These are phyloP conservation scores for Zapornia atra DNA, from an alignment of 2,113 vertebrate species.

Conservation along the genomic window DNA sequence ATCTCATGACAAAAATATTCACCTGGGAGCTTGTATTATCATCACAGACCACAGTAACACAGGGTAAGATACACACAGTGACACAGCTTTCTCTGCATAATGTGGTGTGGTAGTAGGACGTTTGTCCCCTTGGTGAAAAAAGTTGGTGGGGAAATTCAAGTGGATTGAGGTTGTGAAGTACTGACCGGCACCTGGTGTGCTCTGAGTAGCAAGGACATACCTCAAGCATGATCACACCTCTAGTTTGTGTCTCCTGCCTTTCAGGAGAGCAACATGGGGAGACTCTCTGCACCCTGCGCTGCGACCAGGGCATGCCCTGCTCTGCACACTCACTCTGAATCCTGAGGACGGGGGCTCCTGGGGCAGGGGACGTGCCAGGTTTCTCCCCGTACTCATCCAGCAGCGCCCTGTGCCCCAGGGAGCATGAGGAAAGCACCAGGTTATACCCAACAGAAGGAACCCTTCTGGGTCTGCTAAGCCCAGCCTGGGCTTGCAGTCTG, in stretches of 20 bases:
- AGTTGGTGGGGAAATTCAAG: not conserved
- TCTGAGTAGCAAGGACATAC: not conserved
- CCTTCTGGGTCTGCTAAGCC: not conserved
- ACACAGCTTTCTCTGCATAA: not conserved
- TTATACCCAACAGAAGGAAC: not conserved
- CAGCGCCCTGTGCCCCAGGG: not conserved
- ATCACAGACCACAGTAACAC: not conserved
- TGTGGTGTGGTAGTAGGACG: not conserved
- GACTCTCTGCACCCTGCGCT: not conserved
- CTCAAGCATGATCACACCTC: not conserved
- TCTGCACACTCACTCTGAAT: not conserved
- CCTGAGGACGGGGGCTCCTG: not conserved
- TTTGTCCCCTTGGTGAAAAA: not conserved
- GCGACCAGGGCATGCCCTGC: not conserved
- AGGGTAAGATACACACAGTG: not conserved
- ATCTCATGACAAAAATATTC: not conserved
- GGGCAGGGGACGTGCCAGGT: accelerated
- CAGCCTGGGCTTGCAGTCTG: not conserved
- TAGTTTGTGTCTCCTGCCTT: not conserved
- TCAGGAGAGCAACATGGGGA: not conserved
- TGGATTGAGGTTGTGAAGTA: not conserved
- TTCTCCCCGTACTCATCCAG: not conserved
- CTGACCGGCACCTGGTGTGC: not conserved
- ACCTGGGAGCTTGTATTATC: not conserved
- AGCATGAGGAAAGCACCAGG: not conserved